These are phyloP conservation scores for Pampus argenteus DNA, from an alignment of 2,797 vertebrate genomes.

Conservation along the genomic window DNA sequence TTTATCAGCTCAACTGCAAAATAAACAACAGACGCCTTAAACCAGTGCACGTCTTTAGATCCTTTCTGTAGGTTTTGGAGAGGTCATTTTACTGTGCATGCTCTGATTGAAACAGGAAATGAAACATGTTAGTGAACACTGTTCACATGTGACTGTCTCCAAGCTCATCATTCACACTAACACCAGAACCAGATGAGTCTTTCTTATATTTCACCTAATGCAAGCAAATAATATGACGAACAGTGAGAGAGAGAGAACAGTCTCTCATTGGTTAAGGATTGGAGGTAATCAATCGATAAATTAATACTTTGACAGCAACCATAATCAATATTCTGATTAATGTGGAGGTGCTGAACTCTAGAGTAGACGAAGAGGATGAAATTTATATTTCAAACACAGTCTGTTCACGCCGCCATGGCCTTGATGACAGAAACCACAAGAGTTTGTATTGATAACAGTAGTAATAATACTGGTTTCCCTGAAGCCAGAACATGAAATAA, in stretches of 20 bases:
- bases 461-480: neutral
- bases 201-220: constrained; percentile 5
- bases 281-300: too few relatives aligned
- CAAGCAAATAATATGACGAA: neutral
- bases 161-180: constrained; percentile 29
- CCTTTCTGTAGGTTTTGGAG: neutral
- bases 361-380: too few relatives aligned
- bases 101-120: constrained; percentile 74
- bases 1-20: neutral
- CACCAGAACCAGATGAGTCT: constrained; percentile 40
- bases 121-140: constrained; percentile 52
- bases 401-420: neutral
- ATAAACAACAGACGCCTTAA: constrained; percentile 4
- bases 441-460: constrained; percentile 43
- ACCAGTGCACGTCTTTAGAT: neutral
- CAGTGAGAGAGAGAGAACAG: too few relatives aligned
- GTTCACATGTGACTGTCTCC: constrained; percentile 38
- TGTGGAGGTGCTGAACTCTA: too few relatives aligned
- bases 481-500: constrained; percentile 4
- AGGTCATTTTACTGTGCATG: constrained; percentile 41
- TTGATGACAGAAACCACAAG: constrained; percentile 35
- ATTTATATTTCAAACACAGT: constrained; percentile 34
- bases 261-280: too few relatives aligned
- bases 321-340: too few relatives aligned
- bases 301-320: too few relatives aligned